Base-by-base conservation (phyloP, 2,113 vertebrate genomes). In the Camelus dromedarius region DNA sequence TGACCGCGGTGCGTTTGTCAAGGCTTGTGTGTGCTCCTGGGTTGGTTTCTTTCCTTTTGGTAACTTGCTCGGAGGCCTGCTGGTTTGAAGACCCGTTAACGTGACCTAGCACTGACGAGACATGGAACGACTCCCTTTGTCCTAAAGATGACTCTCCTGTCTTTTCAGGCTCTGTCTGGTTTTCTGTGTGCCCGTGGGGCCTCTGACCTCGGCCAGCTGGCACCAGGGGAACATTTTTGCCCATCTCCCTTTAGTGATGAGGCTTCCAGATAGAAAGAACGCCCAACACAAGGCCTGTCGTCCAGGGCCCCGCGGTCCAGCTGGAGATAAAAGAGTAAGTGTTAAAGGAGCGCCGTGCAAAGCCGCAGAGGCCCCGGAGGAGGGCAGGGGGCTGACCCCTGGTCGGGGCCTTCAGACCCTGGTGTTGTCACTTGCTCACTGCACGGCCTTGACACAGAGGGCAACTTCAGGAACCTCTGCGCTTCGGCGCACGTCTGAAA, bases 351-450 rank as follows among this genome's bases (percentile, higher is more conserved):
- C 12, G 54, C 9, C 10, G 67, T 52, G 8, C 0, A 0, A 77
- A 15, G 8, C 0, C 20, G 0, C 1, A 7, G 24, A 7, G 28
- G 12, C 4, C n/a, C n/a, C 4, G 5, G 32, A 52, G 5, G 5
- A n/a, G 32, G 24, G 12, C 22, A 38, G 46, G 62, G n/a, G 7
- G 58, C 15, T 58, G 10, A 6, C 16, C 8, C 11, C 4, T 50
- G 5, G 42, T 60, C 26, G 20, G 15, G 4, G 50, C 6, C 77
- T 77, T 79, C 48, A 24, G 56, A 64, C 6, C 7, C 19, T 77
- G 14, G 15, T 24, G 89, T 82, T 87, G 48, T 76, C 24, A 35
- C 32, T 77, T 64, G 28, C 10, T 26, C 11, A 88, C 12, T 26
- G 2, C 6, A 1, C 35, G 6, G 1, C 5, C 38, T 52, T 15